Conservation (phyloP, 1,140 invertebrate species). For the Eriocheir sinensis region DNA sequence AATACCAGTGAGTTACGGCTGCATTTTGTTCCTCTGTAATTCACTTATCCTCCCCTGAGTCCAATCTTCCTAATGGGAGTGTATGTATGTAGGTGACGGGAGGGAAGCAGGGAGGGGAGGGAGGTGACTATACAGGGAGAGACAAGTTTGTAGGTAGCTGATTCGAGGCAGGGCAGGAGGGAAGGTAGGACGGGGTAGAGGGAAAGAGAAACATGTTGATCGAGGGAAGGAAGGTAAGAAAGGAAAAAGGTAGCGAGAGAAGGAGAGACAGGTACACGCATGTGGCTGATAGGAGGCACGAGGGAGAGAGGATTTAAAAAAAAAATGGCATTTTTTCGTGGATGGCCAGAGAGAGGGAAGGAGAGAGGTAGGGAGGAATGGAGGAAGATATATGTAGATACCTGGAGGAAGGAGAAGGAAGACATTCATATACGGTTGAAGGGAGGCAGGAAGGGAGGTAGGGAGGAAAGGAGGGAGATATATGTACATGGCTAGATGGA, state of each 20-base stretch:
- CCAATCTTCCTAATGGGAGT: constrained; percentile 25
- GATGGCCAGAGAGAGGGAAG: not conserved
- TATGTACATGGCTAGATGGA: not conserved
- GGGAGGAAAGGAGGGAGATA: not conserved
- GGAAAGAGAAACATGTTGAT: not conserved
- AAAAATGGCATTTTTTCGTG: not conserved
- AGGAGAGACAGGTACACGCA: not conserved
- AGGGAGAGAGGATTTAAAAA: not conserved
- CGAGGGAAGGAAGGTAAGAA: not conserved
- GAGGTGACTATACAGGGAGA: not conserved
- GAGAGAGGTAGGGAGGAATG: not conserved
- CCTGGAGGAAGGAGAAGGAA: not conserved
- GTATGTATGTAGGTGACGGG: constrained; percentile 27
- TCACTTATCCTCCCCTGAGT: not conserved
- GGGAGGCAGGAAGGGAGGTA: not conserved
- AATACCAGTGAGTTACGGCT: constrained; percentile 42
- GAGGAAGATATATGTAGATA: not conserved
- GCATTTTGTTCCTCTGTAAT: constrained; percentile 19
- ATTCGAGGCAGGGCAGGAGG: not conserved
- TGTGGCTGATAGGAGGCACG: not conserved
- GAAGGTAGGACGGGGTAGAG: not conserved
- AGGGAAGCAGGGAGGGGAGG: not conserved
- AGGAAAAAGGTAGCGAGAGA: not conserved
- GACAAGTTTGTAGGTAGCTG: not conserved
- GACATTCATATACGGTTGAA: not conserved